Evolutionary conservation across 2,113 vertebrate genomes (phyloP).

Genomic region (Phoxinus phoxinus): DNA sequence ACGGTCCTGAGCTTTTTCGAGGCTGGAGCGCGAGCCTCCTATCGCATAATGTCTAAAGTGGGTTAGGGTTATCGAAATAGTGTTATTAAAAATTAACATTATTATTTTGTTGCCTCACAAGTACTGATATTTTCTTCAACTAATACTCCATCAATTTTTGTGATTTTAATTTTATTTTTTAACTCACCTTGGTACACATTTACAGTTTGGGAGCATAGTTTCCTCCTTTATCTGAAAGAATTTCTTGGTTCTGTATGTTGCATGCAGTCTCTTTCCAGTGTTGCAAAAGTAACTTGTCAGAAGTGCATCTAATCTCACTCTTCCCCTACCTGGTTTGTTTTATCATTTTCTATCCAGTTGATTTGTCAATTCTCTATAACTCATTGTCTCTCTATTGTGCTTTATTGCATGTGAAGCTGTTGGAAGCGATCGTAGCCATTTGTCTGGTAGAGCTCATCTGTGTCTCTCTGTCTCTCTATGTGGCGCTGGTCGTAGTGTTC

Average conservation of each 20-base stretch:
- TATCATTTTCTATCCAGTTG: slow-evolving; percentile 3
- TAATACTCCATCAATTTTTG: no score
- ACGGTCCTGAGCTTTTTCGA: no score
- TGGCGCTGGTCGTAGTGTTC: slow-evolving; percentile 47
- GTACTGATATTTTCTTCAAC: neutral
- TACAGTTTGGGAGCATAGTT: neutral
- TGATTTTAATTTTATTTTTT: no score
- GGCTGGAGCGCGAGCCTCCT: no score
- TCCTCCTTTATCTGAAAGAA: neutral
- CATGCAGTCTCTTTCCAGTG: neutral
- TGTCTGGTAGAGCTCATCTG: slow-evolving; percentile 57
- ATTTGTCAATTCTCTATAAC: neutral
- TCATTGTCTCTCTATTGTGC: slow-evolving; percentile 13
- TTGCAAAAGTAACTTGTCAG: slow-evolving; percentile 11
- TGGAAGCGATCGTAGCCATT: slow-evolving; percentile 65
- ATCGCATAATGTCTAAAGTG: no score
- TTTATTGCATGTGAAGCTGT: slow-evolving; percentile 53
- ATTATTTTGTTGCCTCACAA: neutral
- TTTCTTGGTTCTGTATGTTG: neutral
- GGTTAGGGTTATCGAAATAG: no score
- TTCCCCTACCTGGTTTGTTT: neutral
- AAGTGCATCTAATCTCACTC: slow-evolving; percentile 22
- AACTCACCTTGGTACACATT: neutral
- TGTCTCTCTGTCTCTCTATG: slow-evolving; percentile 38
- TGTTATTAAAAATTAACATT: no score